These are phyloP conservation scores for Columba janthina DNA, from an alignment of 2,113 vertebrate species.

Conservation along the genomic window DNA sequence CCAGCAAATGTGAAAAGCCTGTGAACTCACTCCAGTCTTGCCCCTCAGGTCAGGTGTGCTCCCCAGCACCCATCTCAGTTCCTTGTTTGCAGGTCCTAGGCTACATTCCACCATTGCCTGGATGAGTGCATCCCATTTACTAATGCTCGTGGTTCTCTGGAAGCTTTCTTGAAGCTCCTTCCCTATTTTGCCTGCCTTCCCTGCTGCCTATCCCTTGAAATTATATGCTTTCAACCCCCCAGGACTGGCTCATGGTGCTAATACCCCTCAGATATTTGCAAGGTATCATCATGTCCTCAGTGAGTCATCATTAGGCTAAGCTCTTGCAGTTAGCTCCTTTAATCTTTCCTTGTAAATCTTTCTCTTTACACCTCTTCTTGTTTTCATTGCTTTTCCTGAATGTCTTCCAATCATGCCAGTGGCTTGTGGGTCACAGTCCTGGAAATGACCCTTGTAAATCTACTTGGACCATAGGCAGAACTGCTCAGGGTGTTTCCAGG, in stretches of 20 bases:
- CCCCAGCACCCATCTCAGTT: neutral
- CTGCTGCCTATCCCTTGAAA: neutral
- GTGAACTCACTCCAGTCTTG: neutral
- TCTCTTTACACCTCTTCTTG: conserved; percentile 40
- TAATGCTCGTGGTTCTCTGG: neutral
- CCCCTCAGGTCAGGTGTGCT: neutral
- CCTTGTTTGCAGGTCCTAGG: neutral
- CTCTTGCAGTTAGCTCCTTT: conserved; percentile 37
- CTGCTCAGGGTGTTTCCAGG: neutral
- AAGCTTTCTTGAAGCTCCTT: neutral
- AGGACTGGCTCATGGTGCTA: conserved; percentile 16
- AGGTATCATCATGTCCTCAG: conserved; percentile 34
- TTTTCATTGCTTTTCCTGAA: conserved; percentile 49
- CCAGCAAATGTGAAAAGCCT: neutral
- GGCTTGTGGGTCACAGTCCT: neutral
- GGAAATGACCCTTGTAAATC: neutral
- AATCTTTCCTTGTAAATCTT: conserved; percentile 65
- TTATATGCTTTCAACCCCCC: conserved; percentile 2
- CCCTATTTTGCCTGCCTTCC: neutral
- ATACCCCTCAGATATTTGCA: conserved; percentile 60
- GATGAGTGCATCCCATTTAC: neutral
- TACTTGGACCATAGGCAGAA: neutral
- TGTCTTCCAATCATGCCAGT: neutral
- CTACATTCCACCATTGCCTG: neutral
- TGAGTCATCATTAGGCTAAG: conserved; percentile 52